A percentile compares a stretch with the other conserved stretches of the same genome.
These are phyloP conservation scores for Rhyacophila evoluta DNA, from an alignment of 2,888 invertebrate species.

Conservation along the genomic window DNA sequence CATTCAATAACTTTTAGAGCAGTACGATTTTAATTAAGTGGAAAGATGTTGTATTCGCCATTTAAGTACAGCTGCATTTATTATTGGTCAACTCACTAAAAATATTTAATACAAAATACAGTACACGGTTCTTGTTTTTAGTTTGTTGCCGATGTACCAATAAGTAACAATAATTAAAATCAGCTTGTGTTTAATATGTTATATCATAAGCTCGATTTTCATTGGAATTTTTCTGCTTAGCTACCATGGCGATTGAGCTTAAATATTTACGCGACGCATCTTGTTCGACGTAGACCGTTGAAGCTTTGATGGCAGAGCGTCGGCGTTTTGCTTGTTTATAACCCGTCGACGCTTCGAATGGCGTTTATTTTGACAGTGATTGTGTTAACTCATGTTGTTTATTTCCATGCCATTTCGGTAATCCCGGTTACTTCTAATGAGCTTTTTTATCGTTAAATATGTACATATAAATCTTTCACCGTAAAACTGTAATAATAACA, in stretches of 20 bases:
- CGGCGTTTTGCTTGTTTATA: conserved; percentile 13
- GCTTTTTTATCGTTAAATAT: neutral
- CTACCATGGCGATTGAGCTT: neutral
- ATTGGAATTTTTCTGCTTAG: neutral
- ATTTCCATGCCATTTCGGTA: neutral
- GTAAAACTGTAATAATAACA: neutral
- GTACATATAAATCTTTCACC: neutral
- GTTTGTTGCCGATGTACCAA: too few species aligned
- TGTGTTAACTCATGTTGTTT: neutral
- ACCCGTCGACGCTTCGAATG: conserved; percentile 12
- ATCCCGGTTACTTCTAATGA: neutral
- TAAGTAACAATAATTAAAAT: too few species aligned
- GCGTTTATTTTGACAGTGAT: conserved; percentile 12
- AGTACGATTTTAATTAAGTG: too few species aligned
- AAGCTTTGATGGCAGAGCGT: neutral
- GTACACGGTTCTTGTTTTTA: too few species aligned
- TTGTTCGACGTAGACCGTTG: neutral
- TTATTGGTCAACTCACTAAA: too few species aligned
- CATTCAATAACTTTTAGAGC: too few species aligned
- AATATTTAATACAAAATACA: too few species aligned
- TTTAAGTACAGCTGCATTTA: too few species aligned
- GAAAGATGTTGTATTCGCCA: too few species aligned
- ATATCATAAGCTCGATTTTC: too few species aligned
- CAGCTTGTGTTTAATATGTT: too few species aligned
- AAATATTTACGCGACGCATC: neutral